Base-by-base conservation (phyloP, 2,797 vertebrate species). In the Melanotaenia pygmaea region DNA sequence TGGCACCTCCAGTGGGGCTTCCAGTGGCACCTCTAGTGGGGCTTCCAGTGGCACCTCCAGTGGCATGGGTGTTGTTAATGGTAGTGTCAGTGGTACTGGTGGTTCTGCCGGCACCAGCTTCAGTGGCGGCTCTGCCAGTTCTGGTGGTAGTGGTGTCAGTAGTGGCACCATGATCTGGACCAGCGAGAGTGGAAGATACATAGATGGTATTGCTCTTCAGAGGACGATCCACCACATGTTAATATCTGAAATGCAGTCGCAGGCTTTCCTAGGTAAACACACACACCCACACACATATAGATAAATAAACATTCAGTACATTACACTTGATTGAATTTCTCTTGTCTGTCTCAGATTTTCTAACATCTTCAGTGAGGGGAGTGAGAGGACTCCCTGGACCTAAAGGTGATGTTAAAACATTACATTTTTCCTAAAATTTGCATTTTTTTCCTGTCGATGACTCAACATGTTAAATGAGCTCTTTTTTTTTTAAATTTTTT, bases 321-420 rank as follows among this genome's bases (percentile, higher is more conserved):
- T 32, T 69, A 18, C 43, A 30, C 1, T 64, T 69, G 1, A 79
- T 4, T 70, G 2, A 75, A 38, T 30, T 71, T 4, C 35, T 72
- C 1, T 76, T 79, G 74, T 74, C 11, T 81, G 12, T 61, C 74
- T 65, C 84, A 95, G 94, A 80, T 40, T 38, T 83, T 24, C 30
- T 95, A 26, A 59, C 59, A 0, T 85, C 92, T 0, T 86, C 91
- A 24, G 75, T 84, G 22, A 87, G 83, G 54, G 88, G 64, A 62
- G 90, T 94, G 70, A 88, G 83, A 87, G 95, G 95, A 68, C 76
- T 92, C 35, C 94, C 96, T 53, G 97, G 97, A 80, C 93, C 89
- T 35, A 98, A 96, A 98, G 98, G 97, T 99, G 92, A 89, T 59
- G 67, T 35, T 56, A 0, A 22, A 11, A 51, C 40, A 24, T 14